Evolutionary conservation across 2,113 vertebrate species (phyloP).

Genomic region (Ivindomyrus marchei): DNA sequence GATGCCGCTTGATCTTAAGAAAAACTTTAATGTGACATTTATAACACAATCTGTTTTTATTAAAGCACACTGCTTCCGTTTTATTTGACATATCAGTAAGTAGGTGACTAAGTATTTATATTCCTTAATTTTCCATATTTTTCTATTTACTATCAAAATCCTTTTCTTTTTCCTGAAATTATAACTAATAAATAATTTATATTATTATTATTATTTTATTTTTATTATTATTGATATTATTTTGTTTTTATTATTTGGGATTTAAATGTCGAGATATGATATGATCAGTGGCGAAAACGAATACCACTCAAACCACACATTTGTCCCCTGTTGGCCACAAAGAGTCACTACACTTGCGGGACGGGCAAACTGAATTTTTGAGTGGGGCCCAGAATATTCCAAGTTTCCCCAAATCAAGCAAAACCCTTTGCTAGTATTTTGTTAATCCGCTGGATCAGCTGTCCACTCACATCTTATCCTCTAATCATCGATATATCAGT

Average conservation of each 20-base stretch:
- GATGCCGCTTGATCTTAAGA: conserved; percentile 41
- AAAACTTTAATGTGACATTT: conserved; percentile 38
- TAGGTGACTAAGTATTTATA: neutral
- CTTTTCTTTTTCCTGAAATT: neutral
- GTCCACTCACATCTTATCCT: neutral
- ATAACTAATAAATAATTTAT: neutral
- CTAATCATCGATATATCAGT: neutral
- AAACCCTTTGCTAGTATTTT: neutral
- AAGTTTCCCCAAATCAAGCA: neutral
- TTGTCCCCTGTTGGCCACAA: neutral
- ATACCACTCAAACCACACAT: neutral
- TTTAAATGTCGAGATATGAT: neutral
- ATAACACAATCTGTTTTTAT: neutral
- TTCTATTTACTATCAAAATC: neutral
- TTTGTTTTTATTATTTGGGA: neutral
- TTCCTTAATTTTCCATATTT: neutral
- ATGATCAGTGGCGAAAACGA: neutral
- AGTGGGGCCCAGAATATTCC: neutral
- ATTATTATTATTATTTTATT: neutral
- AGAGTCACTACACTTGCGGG: neutral
- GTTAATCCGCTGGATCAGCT: neutral
- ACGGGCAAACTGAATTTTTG: neutral
- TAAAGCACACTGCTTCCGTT: neutral
- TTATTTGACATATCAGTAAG: neutral
- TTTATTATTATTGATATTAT: neutral